Evolutionary conservation across 2,888 invertebrate species (phyloP).

Genomic region (Flabesymbios commensalis): DNA sequence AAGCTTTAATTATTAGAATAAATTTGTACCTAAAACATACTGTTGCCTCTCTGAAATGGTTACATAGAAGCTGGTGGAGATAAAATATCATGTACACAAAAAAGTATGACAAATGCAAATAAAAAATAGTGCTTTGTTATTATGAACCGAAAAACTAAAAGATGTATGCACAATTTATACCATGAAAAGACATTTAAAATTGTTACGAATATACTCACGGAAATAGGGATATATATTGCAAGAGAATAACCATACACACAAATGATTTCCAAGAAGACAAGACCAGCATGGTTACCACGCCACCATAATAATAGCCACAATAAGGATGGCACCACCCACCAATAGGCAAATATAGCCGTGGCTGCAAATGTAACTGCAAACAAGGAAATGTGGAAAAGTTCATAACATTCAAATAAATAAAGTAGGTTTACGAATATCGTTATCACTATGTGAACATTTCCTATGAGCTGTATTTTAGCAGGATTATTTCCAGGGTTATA

Average conservation of each 20-base stretch:
- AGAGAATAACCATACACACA: slow-evolving; percentile 95
- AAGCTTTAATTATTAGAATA: no score
- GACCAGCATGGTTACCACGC: slow-evolving; percentile 66
- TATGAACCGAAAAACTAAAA: no score
- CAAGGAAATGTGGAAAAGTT: slow-evolving; percentile 28
- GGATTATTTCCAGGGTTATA: background rate
- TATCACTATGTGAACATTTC: no score
- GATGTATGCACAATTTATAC: no score
- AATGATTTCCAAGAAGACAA: slow-evolving; percentile 79
- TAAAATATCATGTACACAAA: no score
- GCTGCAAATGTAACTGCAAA: slow-evolving; percentile 90
- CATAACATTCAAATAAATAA: background rate
- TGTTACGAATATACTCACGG: slow-evolving; percentile 63
- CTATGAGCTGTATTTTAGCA: no score
- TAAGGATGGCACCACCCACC: slow-evolving; percentile 80
- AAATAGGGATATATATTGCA: slow-evolving; percentile 90
- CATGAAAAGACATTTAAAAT: background rate
- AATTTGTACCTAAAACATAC: no score
- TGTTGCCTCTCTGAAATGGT: no score
- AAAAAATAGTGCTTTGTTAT: no score
- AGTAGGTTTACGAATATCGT: background rate
- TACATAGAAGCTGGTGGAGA: no score
- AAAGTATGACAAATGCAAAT: no score
- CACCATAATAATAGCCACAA: slow-evolving; percentile 87
- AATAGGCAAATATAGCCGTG: slow-evolving; percentile 85